Percentiles rank a stretch among this genome's conserved stretches.
These are phyloP conservation scores for Antheraea yamamai DNA, from an alignment of 2,888 invertebrate species.

Conservation along the genomic window DNA sequence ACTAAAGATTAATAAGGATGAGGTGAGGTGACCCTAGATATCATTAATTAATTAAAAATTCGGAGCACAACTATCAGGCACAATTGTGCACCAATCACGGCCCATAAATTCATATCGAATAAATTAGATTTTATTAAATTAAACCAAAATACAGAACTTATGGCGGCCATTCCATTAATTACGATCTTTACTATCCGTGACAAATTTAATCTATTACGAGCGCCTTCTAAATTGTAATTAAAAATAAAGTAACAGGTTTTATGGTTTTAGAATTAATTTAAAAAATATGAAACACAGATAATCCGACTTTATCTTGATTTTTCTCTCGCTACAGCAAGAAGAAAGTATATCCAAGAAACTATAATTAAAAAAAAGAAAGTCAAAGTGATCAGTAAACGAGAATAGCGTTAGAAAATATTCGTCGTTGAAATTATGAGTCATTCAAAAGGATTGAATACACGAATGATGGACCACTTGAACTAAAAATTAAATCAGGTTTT, in stretches of 20 bases:
- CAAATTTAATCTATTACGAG: slow-evolving; percentile 19
- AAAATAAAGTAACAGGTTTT: slow-evolving; percentile 9
- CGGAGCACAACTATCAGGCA: neutral
- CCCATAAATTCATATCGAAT: slow-evolving; percentile 7
- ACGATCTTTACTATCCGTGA: slow-evolving; percentile 20
- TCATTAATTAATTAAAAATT: neutral
- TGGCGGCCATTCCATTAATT: slow-evolving; percentile 18
- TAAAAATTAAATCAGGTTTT: too few relatives aligned
- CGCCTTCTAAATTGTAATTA: slow-evolving; percentile 17
- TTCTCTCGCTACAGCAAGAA: neutral
- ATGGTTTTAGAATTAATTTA: slow-evolving; percentile 9
- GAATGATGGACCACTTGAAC: too few relatives aligned
- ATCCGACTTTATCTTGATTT: neutral
- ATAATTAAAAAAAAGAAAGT: neutral
- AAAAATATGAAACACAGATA: neutral
- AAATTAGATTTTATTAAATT: slow-evolving; percentile 1
- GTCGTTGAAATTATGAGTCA: too few relatives aligned
- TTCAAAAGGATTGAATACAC: too few relatives aligned
- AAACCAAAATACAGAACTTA: slow-evolving; percentile 6
- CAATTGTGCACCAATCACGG: neutral
- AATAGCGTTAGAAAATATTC: too few relatives aligned
- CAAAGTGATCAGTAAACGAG: neutral
- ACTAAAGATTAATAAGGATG: neutral
- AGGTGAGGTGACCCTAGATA: neutral
- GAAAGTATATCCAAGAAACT: neutral